Evolutionary conservation across 64 coral and sea anemone genomes (phyloP), one percentile per base, ranked within the genome.

Genomic region (Montipora foliosa): DNA sequence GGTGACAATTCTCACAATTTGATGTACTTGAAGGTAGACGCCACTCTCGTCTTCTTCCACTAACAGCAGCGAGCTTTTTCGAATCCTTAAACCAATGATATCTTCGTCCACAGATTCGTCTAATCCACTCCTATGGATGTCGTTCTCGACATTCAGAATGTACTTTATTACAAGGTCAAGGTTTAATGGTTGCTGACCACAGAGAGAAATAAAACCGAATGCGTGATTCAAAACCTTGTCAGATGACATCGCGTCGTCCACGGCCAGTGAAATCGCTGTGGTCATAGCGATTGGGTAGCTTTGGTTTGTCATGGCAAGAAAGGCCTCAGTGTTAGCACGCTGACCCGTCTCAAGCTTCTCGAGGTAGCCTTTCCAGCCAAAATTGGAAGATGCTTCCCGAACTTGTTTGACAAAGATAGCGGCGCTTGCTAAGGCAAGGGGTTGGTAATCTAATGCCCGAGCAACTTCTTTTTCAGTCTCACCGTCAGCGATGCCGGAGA

Each of bases 401-500:
- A 66, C 15, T 66, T 66, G 61, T 3, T 79, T 44, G 15, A 91
- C 60, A 60, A 79, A 90, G 19, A 78, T 47, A 19, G 89, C 89
- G 47, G 89, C 79, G 14, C 13, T 49, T 50, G 89, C 77, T 49
- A 91, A 82, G 17, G 89, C 89, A 6, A 91, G 89, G 16, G 89
- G 89, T 57, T 91, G 89, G 45, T 64, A 82, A 55, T 91, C 89
- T 24, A 91, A 52, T 14, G 77, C 77, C 44, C 62, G 80, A 51
- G 78, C 77, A 70, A 91, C 29, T 37, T 37, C 78, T 13, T 81
- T 51, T 14, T 47, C 6, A 1, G 49, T 82, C 1, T 67, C 62
- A 9, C 11, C 8, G 20, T 91, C 79, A 25, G 24, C 15, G n/a
- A 14, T 21, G 12, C 64, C 79, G 29, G 89, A 91, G 14, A 91